These are phyloP conservation scores for Cephalopterus ornatus DNA, from an alignment of 2,113 vertebrate species.

Conservation along the genomic window DNA sequence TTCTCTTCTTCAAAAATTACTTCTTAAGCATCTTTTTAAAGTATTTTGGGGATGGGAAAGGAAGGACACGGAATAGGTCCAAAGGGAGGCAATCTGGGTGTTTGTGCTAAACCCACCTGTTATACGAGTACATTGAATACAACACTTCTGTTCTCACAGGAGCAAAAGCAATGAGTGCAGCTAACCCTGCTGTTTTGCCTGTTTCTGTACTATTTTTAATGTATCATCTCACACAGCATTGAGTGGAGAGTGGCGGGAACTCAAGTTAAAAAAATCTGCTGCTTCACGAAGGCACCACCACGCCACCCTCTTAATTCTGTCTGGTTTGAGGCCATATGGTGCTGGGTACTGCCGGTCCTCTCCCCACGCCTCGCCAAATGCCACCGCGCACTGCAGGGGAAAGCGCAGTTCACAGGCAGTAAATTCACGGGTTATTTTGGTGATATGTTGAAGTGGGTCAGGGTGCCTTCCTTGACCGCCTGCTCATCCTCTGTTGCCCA, in stretches of 20 bases:
- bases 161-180: not conserved
- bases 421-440: fast-evolving
- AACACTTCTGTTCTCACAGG: not conserved
- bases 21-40: not conserved
- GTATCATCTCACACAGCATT: not conserved
- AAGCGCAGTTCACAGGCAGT: not conserved
- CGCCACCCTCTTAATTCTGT: not conserved
- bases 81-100: not conserved
- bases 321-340: not conserved
- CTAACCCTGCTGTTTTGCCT: not conserved
- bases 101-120: not conserved
- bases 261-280: not conserved
- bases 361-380: fast-evolving
- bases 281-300: fast-evolving
- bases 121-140: not conserved
- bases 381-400: not conserved
- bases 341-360: not conserved
- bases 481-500: not conserved
- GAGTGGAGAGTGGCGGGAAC: not conserved
- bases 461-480: not conserved
- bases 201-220: not conserved
- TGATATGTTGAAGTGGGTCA: not conserved
- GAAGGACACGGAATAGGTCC: not conserved
- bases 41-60: not conserved
- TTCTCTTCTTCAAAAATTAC: not conserved